A percentile compares a stretch with the other conserved stretches of the same genome.
These are phyloP conservation scores for Prunella fulvescens DNA, from an alignment of 2,113 vertebrate species.

Conservation along the genomic window DNA sequence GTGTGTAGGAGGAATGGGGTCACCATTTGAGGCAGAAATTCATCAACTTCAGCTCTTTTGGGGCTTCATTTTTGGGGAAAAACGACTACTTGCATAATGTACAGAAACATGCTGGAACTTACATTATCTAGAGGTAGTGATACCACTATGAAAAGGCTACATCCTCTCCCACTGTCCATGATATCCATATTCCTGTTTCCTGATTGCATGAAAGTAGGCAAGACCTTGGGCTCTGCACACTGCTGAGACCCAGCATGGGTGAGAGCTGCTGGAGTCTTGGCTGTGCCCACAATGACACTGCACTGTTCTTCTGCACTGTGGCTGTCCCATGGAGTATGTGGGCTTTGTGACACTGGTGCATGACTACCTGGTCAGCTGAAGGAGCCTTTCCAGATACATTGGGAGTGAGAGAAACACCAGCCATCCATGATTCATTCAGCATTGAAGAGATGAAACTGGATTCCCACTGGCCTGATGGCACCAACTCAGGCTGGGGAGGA, in stretches of 20 bases:
- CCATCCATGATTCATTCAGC: not conserved
- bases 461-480: not conserved
- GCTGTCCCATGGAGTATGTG: not conserved
- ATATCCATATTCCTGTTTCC: not conserved
- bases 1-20: not conserved
- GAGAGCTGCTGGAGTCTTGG: not conserved
- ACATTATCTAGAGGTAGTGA: not conserved
- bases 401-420: not conserved
- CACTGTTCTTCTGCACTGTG: rapidly evolving
- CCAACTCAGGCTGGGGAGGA: not conserved
- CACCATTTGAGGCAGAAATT: not conserved
- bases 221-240: not conserved
- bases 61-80: not conserved
- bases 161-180: not conserved
- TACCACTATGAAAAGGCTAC: not conserved
- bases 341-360: not conserved
- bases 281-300: rapidly evolving
- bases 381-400: not conserved
- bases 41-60: not conserved
- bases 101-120: not conserved
- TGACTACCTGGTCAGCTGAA: not conserved
- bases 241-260: not conserved
- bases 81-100: not conserved
- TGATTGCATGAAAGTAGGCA: not conserved
- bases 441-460: not conserved